Evolutionary conservation across 2,888 invertebrate genomes (phyloP).

Genomic region (Hecatera dysodea): DNA sequence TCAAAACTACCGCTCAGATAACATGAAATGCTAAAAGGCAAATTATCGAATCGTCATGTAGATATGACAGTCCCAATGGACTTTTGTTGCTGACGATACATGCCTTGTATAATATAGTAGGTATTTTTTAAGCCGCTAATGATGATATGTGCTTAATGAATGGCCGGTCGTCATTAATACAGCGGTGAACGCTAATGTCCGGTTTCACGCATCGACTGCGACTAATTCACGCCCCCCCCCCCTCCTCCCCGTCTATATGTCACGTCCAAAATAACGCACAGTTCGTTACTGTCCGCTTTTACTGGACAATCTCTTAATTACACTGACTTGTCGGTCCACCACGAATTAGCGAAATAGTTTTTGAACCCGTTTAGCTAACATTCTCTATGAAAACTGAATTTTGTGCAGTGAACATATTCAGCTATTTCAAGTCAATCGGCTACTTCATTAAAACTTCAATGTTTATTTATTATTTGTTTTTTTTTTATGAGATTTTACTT

Average conservation of each 20-base stretch:
- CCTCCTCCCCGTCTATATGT: constrained; percentile 44
- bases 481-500: neutral
- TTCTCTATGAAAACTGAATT: constrained; percentile 41
- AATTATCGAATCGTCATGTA: neutral
- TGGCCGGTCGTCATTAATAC: constrained; percentile 65
- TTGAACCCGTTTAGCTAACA: constrained; percentile 38
- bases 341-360: constrained; percentile 59
- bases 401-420: constrained; percentile 24
- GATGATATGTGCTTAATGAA: constrained; percentile 58
- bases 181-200: constrained; percentile 63
- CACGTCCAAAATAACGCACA: constrained; percentile 71
- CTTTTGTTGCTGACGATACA: neutral
- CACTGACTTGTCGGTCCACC: constrained; percentile 56
- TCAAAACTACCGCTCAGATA: too few relatives aligned
- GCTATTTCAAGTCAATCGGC: constrained; percentile 24
- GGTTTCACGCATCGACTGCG: constrained; percentile 72
- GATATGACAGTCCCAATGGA: neutral
- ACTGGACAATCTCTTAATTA: constrained; percentile 74
- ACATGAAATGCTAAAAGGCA: neutral
- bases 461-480: constrained; percentile 26
- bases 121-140: constrained; percentile 55
- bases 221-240: constrained; percentile 67
- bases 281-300: constrained; percentile 72
- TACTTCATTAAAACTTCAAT: constrained; percentile 26
- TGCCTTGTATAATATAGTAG: neutral